These are phyloP conservation scores for Cephus nigrinus DNA, from an alignment of 2,888 invertebrate genomes.

Conservation along the genomic window DNA sequence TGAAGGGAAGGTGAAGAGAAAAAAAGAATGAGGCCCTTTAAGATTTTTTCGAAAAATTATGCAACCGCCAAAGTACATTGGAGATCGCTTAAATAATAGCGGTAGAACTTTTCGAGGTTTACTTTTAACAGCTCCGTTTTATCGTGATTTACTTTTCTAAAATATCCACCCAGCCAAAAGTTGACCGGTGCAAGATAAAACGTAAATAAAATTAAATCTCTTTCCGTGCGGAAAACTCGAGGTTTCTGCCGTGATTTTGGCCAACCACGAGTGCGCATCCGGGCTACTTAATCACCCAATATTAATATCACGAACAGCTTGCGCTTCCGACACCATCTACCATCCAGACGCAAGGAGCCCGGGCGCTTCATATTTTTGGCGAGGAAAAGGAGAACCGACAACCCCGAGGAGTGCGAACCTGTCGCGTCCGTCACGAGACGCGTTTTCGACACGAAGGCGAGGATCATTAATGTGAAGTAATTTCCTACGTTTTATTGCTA, in stretches of 20 bases:
- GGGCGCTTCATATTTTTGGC: conserved; percentile 39
- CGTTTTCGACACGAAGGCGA: conserved; percentile 22
- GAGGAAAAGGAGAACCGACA: conserved; percentile 22
- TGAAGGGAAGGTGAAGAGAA: too few relatives aligned
- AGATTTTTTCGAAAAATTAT: background rate
- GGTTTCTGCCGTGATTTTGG: conserved; percentile 18
- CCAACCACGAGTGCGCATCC: conserved; percentile 52
- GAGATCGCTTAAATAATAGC: background rate
- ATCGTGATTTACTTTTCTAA: background rate
- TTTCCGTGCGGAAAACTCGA: background rate
- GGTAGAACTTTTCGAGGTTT: background rate
- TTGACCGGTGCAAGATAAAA: background rate
- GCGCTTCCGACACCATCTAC: conserved; percentile 43
- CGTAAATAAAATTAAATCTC: background rate
- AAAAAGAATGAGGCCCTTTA: background rate
- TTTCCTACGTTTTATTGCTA: conserved; percentile 9
- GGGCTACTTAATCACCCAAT: conserved; percentile 61
- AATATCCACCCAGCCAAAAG: background rate
- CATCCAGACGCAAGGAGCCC: conserved; percentile 28
- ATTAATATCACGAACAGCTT: conserved; percentile 54
- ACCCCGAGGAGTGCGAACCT: conserved; percentile 37
- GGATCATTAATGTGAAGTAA: conserved; percentile 34
- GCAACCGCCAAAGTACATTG: background rate
- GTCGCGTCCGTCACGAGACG: conserved; percentile 41
- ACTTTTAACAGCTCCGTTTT: background rate